Evolutionary conservation across 2,113 vertebrate species (phyloP), one percentile per base, ranked within the genome.

Genomic region (Falco punctatus): DNA sequence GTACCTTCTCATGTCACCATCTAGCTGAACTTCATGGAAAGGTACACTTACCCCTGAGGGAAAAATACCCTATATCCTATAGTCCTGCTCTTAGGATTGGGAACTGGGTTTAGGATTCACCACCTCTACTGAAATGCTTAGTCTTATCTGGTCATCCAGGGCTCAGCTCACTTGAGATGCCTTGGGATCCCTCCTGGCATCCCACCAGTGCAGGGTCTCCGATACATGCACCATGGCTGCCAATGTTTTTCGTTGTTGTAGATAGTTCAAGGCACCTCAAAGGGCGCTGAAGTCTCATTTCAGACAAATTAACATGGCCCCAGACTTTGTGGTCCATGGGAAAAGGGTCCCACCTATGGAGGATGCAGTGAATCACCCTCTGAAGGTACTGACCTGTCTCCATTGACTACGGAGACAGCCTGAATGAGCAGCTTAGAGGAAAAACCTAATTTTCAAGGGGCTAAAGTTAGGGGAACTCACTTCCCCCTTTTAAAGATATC

Each of bases 221-320:
- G 14, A 20, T 5, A 75, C 0, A 0, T 38, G 15, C 33, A 30
- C 24, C 33, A 7, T 1, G 7, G 26, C 16, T 92, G 30, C 3
- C 33, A 23, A 5, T 2, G 0, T 14, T 8, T 26, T 40, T 77
- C 30, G 4, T 69, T 73, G 4, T 9, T 61, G 42, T 27, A 12
- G 58, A 3, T 42, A 5, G 9, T 57, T 80, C 35, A 32, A 22
- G 11, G 33, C 33, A 35, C 11, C 42, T 69, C 64, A 73, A 6
- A 86, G 30, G 4, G 26, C 27, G 85, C 57, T 38, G 3, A 88
- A 62, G 15, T 77, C 30, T 35, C n/a, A 9, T 32, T 64, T 51
- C 5, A 15, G 62, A 24, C 7, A 55, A 75, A 48, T 30, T 5
- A 9, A 2, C 30, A 35, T 26, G 38, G 5, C 5, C 20, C 26